Evolutionary conservation across 2,113 vertebrate species (phyloP).

Genomic region (Plectropomus leopardus): DNA sequence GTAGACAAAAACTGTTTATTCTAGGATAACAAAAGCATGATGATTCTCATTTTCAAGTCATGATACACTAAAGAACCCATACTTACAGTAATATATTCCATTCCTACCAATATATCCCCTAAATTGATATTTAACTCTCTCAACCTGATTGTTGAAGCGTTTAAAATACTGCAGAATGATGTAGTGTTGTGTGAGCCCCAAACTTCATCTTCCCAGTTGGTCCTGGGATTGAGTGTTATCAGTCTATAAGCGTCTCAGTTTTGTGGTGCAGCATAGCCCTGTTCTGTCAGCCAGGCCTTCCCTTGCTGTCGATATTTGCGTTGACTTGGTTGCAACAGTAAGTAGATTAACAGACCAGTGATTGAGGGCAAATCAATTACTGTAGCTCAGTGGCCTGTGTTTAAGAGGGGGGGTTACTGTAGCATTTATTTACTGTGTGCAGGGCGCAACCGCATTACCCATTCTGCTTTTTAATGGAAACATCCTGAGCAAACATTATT

Average conservation of each 20-base stretch:
- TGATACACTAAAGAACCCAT: too few relatives aligned
- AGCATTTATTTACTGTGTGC: slow-evolving; percentile 41
- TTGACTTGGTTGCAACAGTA: slow-evolving; percentile 72
- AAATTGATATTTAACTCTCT: not conserved
- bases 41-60: too few relatives aligned
- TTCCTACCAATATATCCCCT: too few relatives aligned
- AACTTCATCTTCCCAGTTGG: not conserved
- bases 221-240: slow-evolving; percentile 2
- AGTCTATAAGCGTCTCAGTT: slow-evolving; percentile 11
- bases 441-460: slow-evolving; percentile 30
- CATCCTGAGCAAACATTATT: slow-evolving; percentile 26
- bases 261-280: slow-evolving; percentile 16
- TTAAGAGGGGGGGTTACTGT: slow-evolving; percentile 33
- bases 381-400: slow-evolving; percentile 65
- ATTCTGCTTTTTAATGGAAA: slow-evolving; percentile 21
- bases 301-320: slow-evolving; percentile 54
- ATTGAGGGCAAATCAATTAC: slow-evolving; percentile 80
- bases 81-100: too few relatives aligned
- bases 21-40: too few relatives aligned
- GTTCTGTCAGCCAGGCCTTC: slow-evolving; percentile 39
- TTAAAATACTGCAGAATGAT: not conserved
- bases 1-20: too few relatives aligned
- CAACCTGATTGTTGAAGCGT: not conserved
- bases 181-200: not conserved
- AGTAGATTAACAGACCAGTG: slow-evolving; percentile 75